A percentile compares a stretch with the other conserved stretches of the same genome.
These are phyloP conservation scores for Gnathonemus longibarbis DNA, from an alignment of 2,113 vertebrate species.

Conservation along the genomic window DNA sequence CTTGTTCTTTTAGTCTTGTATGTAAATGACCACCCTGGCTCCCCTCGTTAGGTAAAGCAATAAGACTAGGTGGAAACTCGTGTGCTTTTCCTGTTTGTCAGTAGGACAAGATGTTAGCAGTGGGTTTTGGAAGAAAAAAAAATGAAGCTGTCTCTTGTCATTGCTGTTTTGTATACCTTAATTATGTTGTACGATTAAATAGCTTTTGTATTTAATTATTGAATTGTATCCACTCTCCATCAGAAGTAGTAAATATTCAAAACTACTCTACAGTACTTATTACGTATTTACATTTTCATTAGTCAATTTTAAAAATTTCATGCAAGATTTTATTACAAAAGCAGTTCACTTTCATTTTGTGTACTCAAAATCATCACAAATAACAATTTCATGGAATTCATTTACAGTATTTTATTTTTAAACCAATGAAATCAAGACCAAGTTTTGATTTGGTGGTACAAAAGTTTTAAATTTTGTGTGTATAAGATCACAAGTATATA, in stretches of 20 bases:
- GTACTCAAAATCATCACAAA: not conserved
- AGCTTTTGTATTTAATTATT: not conserved
- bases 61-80: not conserved
- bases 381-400: not conserved
- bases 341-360: not conserved
- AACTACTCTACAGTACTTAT: not conserved
- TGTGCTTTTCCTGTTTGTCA: not conserved
- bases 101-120: not conserved
- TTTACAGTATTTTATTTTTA: not conserved
- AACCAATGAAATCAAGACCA: not conserved
- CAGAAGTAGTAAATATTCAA: not conserved
- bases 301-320: not conserved
- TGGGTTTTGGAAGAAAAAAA: not conserved
- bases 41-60: not conserved
- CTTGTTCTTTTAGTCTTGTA: not conserved
- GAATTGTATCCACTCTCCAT: not conserved
- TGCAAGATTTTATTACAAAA: not conserved
- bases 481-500: constrained; percentile 36
- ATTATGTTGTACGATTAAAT: not conserved
- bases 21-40: not conserved
- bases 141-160: not conserved
- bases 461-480: not conserved
- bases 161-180: not conserved
- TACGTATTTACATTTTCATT: not conserved
- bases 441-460: not conserved